phyloP scores from a whole-genome alignment of 2,888 invertebrate genomes.

The Lacanobia wlatinum region DNA sequence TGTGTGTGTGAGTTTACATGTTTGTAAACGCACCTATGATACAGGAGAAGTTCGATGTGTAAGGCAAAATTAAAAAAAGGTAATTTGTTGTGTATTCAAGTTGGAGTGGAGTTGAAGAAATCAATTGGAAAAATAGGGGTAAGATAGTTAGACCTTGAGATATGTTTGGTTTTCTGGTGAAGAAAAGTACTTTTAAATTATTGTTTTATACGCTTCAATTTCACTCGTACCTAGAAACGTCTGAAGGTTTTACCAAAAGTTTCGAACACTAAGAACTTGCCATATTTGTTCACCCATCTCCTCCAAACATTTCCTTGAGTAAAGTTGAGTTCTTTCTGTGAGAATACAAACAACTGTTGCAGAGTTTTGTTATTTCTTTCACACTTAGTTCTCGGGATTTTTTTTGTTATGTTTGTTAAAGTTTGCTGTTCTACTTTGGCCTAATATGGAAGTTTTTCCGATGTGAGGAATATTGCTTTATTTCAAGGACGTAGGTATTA shows the following conservation, averaged over 20 bases:
- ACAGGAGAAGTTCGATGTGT: too few species aligned
- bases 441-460: slow-evolving; percentile 3
- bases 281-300: slow-evolving; percentile 6
- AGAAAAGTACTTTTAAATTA: neutral
- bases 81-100: too few species aligned
- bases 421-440: slow-evolving; percentile 22
- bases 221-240: neutral
- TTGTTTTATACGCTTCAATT: neutral
- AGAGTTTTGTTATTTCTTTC: slow-evolving; percentile 20
- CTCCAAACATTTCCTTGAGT: slow-evolving; percentile 15
- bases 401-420: slow-evolving; percentile 40
- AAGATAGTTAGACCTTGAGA: too few species aligned
- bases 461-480: neutral
- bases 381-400: slow-evolving; percentile 10
- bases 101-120: too few species aligned
- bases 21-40: too few species aligned
- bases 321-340: slow-evolving; percentile 39
- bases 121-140: too few species aligned
- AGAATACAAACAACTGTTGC: slow-evolving; percentile 48
- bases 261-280: slow-evolving; percentile 5
- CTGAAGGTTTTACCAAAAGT: slow-evolving; percentile 6
- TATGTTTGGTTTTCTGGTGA: neutral
- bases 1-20: too few species aligned
- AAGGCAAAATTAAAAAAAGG: too few species aligned
- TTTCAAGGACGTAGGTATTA: neutral